Evolutionary conservation across 2,113 vertebrate genomes (phyloP), one percentile per base, ranked within the genome.

Genomic region (Columba janthina): DNA sequence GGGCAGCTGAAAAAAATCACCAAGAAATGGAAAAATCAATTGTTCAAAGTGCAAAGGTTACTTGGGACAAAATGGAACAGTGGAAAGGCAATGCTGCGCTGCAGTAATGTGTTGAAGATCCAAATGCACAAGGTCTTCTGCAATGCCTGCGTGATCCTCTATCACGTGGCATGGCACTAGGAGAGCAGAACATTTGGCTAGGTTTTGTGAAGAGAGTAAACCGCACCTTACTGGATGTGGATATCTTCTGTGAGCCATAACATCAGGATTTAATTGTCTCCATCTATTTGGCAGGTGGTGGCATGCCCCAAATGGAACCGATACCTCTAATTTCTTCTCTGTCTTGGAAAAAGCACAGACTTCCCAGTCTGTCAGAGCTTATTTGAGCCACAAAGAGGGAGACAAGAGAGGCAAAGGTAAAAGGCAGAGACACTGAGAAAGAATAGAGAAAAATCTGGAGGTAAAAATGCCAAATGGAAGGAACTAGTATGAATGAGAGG

Each of bases 11-110:
- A 89, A 91, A 48, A 71, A 64, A 53, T 40, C 10, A 3, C 82
- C 90, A 79, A 95, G 54, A 75, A 80, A 80, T 57, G 42, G 65
- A 44, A 93, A 96, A 94, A 83, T 56, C 53, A 75, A 6, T 48
- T 76, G 25, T 54, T 77, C 31, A 32, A 77, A 69, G 24, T 42
- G 85, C 81, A 54, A 58, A 62, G 32, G 31, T 77, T 73, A 46
- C 54, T 42, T 64, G 48, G 19, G 65, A 71, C 5, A 57, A 85
- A 67, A 75, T 6, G 25, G 32, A 44, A n/a, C 28, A 36, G 8
- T 24, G 15, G 36, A n/a, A 83, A 58, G 29, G 15, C 11, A 8
- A 9, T 21, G 26, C 24, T 70, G 44, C 2, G 2, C 66, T 82
- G 16, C 14, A 31, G 12, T 34, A 29, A 72, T 13, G 2, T 3